phyloP scores from a whole-genome alignment of 2,888 invertebrate genomes.

The Bombylius discolor region DNA sequence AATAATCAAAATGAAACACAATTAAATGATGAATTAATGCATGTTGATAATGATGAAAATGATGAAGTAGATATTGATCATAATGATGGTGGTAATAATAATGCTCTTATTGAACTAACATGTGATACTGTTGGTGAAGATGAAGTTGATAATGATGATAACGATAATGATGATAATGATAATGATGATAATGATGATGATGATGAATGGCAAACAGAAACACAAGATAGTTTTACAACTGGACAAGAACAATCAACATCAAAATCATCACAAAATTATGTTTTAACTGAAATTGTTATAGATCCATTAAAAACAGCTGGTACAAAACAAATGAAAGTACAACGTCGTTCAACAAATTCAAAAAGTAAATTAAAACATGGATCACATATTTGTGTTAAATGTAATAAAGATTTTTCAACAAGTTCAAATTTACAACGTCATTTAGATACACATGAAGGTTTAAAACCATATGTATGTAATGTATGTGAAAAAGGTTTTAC shows the following conservation, averaged over 20 bases:
- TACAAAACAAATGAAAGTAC: neutral
- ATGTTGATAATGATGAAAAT: neutral
- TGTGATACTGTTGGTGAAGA: neutral
- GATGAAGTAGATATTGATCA: neutral
- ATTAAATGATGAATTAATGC: neutral
- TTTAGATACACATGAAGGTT: constrained; percentile 25
- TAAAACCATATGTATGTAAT: constrained; percentile 23
- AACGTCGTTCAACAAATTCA: neutral
- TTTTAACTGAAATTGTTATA: neutral
- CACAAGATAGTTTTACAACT: neutral
- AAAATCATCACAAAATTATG: neutral
- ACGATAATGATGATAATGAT: neutral
- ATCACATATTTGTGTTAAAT: constrained; percentile 22
- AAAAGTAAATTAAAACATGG: constrained; percentile 6
- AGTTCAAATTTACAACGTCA: constrained; percentile 29
- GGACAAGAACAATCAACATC: neutral
- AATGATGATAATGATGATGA: constrained; percentile 2
- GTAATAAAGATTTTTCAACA: constrained; percentile 28
- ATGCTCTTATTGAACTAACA: too few species aligned
- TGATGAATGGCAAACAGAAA: neutral
- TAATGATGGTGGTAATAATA: too few species aligned
- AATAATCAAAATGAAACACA: neutral
- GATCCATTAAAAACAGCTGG: neutral
- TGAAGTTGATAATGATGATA: constrained; percentile 1
- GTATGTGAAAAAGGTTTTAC: constrained; percentile 26